Evolutionary conservation across 1,140 invertebrate species (phyloP).

Genomic region (Uloborus diversus): DNA sequence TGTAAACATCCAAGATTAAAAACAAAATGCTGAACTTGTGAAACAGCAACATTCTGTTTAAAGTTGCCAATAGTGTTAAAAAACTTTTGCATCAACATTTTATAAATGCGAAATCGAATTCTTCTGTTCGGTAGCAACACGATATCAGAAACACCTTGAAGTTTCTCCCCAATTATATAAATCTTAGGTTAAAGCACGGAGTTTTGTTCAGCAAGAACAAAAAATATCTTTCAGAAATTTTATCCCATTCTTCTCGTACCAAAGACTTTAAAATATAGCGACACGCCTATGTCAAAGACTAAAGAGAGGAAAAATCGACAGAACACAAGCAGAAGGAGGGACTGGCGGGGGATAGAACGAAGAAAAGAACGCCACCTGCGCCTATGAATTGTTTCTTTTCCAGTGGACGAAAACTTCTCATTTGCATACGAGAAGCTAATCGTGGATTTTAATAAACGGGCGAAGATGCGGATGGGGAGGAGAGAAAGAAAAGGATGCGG

Average conservation of each 20-base stretch:
- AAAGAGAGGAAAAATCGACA: constrained; percentile 5
- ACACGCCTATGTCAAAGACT: constrained; percentile 40
- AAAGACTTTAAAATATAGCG: constrained; percentile 55
- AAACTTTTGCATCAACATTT: too few relatives aligned
- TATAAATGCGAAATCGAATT: not conserved
- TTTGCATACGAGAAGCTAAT: constrained; percentile 50
- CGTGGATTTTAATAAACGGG: constrained; percentile 51
- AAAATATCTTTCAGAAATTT: constrained; percentile 23
- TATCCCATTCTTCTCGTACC: constrained; percentile 35
- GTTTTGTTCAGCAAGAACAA: not conserved
- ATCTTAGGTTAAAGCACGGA: not conserved
- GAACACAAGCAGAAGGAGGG: not conserved
- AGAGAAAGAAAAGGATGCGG: constrained; percentile 12
- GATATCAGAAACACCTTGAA: not conserved
- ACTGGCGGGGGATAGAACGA: not conserved
- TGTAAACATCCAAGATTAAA: too few relatives aligned
- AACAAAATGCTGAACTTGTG: too few relatives aligned
- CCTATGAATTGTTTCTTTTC: constrained; percentile 54
- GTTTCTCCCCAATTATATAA: constrained; percentile 10
- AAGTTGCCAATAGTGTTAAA: too few relatives aligned
- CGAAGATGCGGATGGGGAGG: constrained; percentile 20
- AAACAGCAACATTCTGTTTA: too few relatives aligned
- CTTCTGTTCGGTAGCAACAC: not conserved
- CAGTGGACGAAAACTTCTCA: constrained; percentile 35
- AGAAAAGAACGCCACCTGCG: constrained; percentile 44